A percentile compares a stretch with the other conserved stretches of the same genome.
phyloP scores from a whole-genome alignment of 1,140 invertebrate species.

The Drosophila paulistorum region DNA sequence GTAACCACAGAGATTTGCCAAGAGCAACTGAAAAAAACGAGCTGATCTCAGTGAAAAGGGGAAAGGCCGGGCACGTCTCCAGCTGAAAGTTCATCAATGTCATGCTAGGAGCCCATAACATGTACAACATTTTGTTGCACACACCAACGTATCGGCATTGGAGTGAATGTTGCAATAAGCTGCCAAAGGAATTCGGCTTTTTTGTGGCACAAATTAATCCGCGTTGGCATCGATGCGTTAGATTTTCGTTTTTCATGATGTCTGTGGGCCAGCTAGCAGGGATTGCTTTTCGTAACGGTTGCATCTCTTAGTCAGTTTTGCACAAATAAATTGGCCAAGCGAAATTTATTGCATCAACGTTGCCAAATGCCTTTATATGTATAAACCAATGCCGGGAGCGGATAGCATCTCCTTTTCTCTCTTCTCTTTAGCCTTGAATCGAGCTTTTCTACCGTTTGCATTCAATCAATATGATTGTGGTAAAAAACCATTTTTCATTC shows the following conservation, averaged over 20 bases:
- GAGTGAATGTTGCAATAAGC: constrained; percentile 65
- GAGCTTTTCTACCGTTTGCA: constrained; percentile 38
- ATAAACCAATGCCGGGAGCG: constrained; percentile 37
- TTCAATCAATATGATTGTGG: constrained; percentile 82
- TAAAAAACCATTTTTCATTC: constrained; percentile 76
- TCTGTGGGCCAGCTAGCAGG: constrained; percentile 35
- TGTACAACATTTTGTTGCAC: constrained; percentile 63
- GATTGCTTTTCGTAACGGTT: constrained; percentile 50
- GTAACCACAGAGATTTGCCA: constrained; percentile 32
- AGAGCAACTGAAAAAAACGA: neutral
- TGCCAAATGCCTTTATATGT: constrained; percentile 67
- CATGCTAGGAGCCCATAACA: constrained; percentile 43
- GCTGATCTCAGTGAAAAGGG: neutral
- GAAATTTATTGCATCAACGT: constrained; percentile 76
- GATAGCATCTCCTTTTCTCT: neutral
- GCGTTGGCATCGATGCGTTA: constrained; percentile 66
- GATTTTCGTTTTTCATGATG: constrained; percentile 64
- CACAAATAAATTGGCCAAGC: constrained; percentile 73
- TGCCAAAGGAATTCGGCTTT: constrained; percentile 36
- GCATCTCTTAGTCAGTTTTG: constrained; percentile 63
- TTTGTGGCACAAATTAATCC: constrained; percentile 72
- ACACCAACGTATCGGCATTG: constrained; percentile 21
- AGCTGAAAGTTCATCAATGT: constrained; percentile 76
- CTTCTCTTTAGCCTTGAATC: too few species aligned
- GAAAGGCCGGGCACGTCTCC: constrained; percentile 36